Evolutionary conservation across 2,113 vertebrate genomes (phyloP).

Genomic region (Carassius auratus): DNA sequence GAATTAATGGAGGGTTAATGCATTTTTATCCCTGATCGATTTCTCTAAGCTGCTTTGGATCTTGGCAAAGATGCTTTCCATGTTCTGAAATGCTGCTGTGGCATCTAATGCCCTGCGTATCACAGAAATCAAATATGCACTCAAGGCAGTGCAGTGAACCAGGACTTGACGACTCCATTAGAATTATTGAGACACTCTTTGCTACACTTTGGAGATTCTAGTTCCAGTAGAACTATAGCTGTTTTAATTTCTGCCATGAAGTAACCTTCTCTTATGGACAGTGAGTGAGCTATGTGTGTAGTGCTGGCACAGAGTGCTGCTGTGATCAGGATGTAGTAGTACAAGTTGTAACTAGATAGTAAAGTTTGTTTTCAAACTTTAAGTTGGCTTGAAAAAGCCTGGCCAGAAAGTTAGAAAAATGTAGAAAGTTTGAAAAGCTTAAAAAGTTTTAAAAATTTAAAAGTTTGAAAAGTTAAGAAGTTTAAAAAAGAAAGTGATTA

Average conservation of each 20-base stretch:
- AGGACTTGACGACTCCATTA: background rate
- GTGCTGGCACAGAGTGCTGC: background rate
- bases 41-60: constrained; percentile 10
- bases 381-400: too few species aligned
- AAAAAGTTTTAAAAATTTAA: too few species aligned
- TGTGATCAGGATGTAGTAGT: background rate
- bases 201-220: background rate
- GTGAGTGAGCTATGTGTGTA: background rate
- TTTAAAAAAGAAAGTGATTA: too few species aligned
- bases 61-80: background rate
- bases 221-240: background rate
- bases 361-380: too few species aligned
- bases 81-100: background rate
- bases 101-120: background rate
- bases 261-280: background rate
- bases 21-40: constrained; percentile 6
- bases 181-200: background rate
- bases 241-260: background rate
- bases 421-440: too few species aligned
- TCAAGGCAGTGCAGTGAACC: background rate
- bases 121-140: background rate
- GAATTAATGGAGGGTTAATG: constrained; percentile 8
- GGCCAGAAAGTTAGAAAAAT: too few species aligned
- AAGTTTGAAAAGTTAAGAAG: too few species aligned
- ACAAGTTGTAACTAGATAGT: too few species aligned